Base-by-base conservation (phyloP, 2,888 invertebrate species). In the Aphodius sticticus region DNA sequence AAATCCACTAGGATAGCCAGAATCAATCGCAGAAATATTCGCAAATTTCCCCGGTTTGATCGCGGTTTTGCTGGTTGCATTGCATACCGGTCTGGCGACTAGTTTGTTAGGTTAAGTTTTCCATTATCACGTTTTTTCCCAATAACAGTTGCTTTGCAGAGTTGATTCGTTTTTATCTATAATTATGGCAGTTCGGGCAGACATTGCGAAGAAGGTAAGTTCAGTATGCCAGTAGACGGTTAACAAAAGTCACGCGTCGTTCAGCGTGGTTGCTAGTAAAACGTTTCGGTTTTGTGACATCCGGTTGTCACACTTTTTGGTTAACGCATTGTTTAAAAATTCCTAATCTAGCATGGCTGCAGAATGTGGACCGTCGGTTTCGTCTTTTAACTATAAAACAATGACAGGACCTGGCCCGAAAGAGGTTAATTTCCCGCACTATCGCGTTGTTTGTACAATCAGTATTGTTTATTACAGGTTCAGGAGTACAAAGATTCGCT, bases 401-500 rank as follows among this genome's bases (percentile, higher is more conserved):
- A 26, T 26, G 26, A 26, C 26, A 53, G 9, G 12, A 53, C 53
- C 53, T 12, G 53, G 53, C 53, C 53, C 53, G 12, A 53, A 53
- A 53, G 53, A 53, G 53, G 53, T 53, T 53, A 53, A 53, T 53
- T 53, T 53, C 53, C 53, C 12, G 12, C 53, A 53, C 1, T 53
- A 12, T 53, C 12, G 9, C 53, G 9, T 53, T 53, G 53, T 53
- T 12, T 53, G 9, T 53, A 53, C 53, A 7, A 53, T 1, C 53
- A 53, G 53, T 53, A 9, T 53, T 38, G 71, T 26, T 85, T 84
- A 88, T 90, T 91, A 82, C 90, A 96, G 96, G 96, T 97, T 84
- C 95, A 96, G 90, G 96, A 96, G 85, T 97, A 97, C 90, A 97
- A 97, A 91, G 96, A 97, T 87, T 94, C 94, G 81, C 91, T 97